These are phyloP conservation scores for Agriopis aurantiaria DNA, from an alignment of 2,888 invertebrate species.

Conservation along the genomic window DNA sequence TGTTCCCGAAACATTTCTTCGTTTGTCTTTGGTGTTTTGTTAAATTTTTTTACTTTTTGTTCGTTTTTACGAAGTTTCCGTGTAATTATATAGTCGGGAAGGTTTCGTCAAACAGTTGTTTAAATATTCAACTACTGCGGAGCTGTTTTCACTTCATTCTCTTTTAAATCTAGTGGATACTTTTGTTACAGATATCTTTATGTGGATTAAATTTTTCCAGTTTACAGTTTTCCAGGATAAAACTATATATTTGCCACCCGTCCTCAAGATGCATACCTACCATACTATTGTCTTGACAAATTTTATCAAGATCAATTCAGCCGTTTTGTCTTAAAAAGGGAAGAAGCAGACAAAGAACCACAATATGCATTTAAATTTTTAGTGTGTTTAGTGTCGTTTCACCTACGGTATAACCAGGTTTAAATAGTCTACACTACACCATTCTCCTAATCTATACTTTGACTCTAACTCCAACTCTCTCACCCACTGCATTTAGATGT, in stretches of 20 bases:
- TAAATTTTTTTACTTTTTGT: constrained; percentile 57
- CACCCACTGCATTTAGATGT: no score
- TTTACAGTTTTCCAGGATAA: no score
- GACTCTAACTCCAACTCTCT: no score
- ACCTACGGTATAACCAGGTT: no score
- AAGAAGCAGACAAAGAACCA: neutral
- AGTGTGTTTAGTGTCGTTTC: no score
- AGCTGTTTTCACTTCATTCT: constrained; percentile 26
- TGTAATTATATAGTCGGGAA: constrained; percentile 68
- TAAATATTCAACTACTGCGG: constrained; percentile 41
- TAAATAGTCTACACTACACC: no score
- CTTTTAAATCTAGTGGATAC: constrained; percentile 16
- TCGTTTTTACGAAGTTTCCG: constrained; percentile 61
- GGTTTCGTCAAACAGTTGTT: constrained; percentile 45
- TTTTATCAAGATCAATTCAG: neutral
- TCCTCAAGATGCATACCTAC: neutral
- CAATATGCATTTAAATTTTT: no score
- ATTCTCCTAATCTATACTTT: no score
- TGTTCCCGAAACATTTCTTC: constrained; percentile 75
- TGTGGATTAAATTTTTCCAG: no score
- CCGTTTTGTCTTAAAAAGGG: neutral
- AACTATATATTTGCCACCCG: no score
- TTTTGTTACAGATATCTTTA: no score
- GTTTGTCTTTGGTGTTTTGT: constrained; percentile 74
- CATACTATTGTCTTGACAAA: neutral